Conservation (phyloP, 2,113 vertebrate genomes). For the Chaenogobius annularis region DNA sequence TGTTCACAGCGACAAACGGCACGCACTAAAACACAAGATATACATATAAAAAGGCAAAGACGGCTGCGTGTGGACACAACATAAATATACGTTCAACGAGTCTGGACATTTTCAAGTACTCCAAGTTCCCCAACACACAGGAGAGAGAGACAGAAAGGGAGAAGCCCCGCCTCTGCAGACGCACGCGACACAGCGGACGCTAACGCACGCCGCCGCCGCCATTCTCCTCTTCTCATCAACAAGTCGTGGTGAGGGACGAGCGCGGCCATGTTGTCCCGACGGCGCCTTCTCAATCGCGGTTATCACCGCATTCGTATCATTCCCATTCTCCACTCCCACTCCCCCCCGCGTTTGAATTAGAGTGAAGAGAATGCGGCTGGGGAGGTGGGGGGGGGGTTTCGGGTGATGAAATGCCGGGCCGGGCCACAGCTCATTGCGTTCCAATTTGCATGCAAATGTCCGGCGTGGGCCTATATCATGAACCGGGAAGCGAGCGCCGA, state of each 20-base stretch:
- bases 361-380: conserved; percentile 67
- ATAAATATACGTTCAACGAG: conserved; percentile 63
- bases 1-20: conserved; percentile 11
- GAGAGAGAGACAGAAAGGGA: conserved; percentile 33
- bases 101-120: conserved; percentile 68
- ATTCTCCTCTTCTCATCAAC: conserved; percentile 91
- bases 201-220: conserved; percentile 62
- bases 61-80: conserved; percentile 76
- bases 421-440: conserved; percentile 99
- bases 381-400: conserved; percentile 62
- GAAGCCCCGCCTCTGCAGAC: conserved; percentile 14
- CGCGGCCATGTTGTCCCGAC: conserved; percentile 98
- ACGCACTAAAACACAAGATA: not conserved
- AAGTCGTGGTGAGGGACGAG: conserved; percentile 96
- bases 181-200: conserved; percentile 24
- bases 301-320: conserved; percentile 99
- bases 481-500: conserved; percentile 86
- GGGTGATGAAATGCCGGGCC: conserved; percentile 96
- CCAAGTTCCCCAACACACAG: conserved; percentile 62
- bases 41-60: conserved; percentile 14
- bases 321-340: conserved; percentile 90
- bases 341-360: conserved; percentile 91
- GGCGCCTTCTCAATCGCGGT: conserved; percentile 98
- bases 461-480: conserved; percentile 92
- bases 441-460: conserved; percentile 99